These are phyloP conservation scores for Drosophila merina DNA, from an alignment of 2,888 invertebrate genomes.

Conservation along the genomic window DNA sequence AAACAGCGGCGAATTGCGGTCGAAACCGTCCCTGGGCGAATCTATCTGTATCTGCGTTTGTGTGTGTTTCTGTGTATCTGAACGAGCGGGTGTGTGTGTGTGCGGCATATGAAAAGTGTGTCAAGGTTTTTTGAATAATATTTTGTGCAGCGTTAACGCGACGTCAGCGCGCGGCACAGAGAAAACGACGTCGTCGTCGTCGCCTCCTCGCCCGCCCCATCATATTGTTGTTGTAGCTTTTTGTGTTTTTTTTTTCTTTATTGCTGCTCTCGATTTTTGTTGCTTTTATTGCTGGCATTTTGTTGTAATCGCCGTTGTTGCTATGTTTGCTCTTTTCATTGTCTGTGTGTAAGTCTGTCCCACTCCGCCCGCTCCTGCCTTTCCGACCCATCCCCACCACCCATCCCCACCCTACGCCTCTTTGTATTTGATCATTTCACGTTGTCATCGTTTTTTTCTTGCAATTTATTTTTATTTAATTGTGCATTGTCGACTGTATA, in stretches of 20 bases:
- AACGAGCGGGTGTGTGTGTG: constrained; percentile 37
- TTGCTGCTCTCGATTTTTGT: constrained; percentile 47
- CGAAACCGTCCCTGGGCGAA: constrained; percentile 81
- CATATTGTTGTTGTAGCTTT: constrained; percentile 17
- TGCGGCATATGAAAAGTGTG: constrained; percentile 80
- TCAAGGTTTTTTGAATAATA: constrained; percentile 82
- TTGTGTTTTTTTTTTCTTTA: constrained; percentile 1
- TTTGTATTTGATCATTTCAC: constrained; percentile 61
- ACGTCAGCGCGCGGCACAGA: constrained; percentile 51
- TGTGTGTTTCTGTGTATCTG: constrained; percentile 20
- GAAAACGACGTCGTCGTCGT: constrained; percentile 31
- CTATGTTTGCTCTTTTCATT: constrained; percentile 47
- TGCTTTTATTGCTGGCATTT: constrained; percentile 45
- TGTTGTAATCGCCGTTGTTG: constrained; percentile 61
- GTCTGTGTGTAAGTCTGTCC: constrained; percentile 9
- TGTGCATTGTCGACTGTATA: constrained; percentile 57
- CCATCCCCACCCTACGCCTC: background rate
- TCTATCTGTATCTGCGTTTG: constrained; percentile 53
- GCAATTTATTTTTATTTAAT: constrained; percentile 61
- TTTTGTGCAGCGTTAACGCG: constrained; percentile 77
- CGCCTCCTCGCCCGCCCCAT: constrained; percentile 12
- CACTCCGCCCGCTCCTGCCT: background rate
- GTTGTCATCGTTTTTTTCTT: constrained; percentile 52
- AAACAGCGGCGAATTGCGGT: constrained; percentile 77
- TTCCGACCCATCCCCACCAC: background rate